Conservation (phyloP, 2,113 vertebrate genomes). For the Thamnaconus septentrionalis region DNA sequence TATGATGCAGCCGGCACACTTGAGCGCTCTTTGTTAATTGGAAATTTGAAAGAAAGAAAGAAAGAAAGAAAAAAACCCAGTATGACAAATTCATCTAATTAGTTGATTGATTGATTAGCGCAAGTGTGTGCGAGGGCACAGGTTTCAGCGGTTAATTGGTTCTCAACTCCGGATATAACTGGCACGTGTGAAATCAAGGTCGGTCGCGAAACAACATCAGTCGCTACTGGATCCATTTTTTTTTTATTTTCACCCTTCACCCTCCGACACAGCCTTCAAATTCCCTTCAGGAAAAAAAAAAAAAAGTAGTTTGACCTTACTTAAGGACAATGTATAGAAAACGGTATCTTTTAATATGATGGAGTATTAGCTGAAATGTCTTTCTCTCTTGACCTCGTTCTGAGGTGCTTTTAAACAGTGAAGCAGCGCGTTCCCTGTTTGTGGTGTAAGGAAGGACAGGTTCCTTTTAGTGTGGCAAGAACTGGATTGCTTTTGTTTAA, state of each 20-base stretch:
- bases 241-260: slow-evolving; percentile 27
- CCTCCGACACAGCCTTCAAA: slow-evolving; percentile 20
- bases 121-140: slow-evolving; percentile 57
- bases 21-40: slow-evolving; percentile 57
- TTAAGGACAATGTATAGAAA: slow-evolving; percentile 3
- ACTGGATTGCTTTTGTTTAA: no score
- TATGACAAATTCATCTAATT: slow-evolving; percentile 72
- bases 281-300: slow-evolving; percentile 9
- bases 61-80: slow-evolving; percentile 18
- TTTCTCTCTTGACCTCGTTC: no score
- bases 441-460: no score
- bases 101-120: slow-evolving; percentile 75
- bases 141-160: slow-evolving; percentile 70
- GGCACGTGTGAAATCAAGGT: slow-evolving; percentile 61
- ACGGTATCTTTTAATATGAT: slow-evolving; percentile 3
- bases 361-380: no score
- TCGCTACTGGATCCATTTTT: no score
- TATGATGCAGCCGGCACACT: neutral
- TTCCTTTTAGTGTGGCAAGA: no score
- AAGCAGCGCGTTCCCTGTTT: no score
- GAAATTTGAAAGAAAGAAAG: slow-evolving; percentile 32
- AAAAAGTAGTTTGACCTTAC: slow-evolving; percentile 17
- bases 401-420: no score
- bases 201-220: slow-evolving; percentile 4
- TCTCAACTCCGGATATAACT: slow-evolving; percentile 65